Evolutionary conservation across 2,113 vertebrate genomes (phyloP).

Genomic region (Eolophus roseicapilla): DNA sequence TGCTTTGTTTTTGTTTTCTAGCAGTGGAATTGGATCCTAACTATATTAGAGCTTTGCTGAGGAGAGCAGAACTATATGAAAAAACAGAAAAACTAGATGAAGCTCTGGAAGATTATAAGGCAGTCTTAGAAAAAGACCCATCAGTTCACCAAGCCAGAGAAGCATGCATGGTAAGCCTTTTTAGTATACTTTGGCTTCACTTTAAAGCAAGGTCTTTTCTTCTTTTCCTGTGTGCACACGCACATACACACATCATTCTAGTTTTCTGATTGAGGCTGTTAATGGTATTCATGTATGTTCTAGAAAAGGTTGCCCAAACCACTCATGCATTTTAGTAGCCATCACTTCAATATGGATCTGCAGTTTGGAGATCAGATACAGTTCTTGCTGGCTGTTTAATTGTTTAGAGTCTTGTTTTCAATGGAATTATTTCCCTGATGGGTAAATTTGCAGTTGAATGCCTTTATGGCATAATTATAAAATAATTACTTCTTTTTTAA

Average conservation of each 20-base stretch:
- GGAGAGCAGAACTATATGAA: conserved; percentile 92
- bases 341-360: background rate
- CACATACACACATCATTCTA: background rate
- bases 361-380: background rate
- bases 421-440: background rate
- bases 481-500: background rate
- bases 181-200: background rate
- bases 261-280: background rate
- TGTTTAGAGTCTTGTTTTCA: background rate
- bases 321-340: background rate
- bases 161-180: conserved; percentile 85
- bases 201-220: background rate
- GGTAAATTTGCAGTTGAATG: background rate
- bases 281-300: background rate
- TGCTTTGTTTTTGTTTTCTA: conserved; percentile 52
- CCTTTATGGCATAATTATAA: background rate
- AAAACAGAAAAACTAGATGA: conserved; percentile 94
- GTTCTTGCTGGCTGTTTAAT: background rate
- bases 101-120: conserved; percentile 93
- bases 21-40: conserved; percentile 86
- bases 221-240: background rate
- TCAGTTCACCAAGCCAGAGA: conserved; percentile 81
- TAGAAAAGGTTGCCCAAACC: background rate
- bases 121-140: conserved; percentile 85
- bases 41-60: conserved; percentile 86